Evolutionary conservation across 2,888 invertebrate species (phyloP).

Genomic region (Marronus borbonicus): DNA sequence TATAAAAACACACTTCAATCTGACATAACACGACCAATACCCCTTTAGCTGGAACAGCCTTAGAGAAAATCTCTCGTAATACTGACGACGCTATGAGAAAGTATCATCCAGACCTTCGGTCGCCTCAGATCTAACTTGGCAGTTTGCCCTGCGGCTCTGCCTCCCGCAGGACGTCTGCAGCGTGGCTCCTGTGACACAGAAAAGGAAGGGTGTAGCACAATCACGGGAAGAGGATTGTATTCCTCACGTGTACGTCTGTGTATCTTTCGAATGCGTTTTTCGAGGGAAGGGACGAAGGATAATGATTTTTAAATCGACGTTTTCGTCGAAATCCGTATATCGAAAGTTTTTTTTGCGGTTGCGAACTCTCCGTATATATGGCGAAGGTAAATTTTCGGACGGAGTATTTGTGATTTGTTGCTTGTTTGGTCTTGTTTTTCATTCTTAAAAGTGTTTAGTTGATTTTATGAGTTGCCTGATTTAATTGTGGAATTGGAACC

Average conservation of each 20-base stretch:
- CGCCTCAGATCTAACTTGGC: conserved; percentile 43
- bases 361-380: no score
- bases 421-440: not conserved
- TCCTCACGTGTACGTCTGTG: no score
- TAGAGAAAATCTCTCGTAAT: no score
- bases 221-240: not conserved
- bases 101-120: conserved; percentile 25
- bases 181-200: conserved; percentile 19
- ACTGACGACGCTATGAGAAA: no score
- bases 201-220: conserved; percentile 3
- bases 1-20: no score
- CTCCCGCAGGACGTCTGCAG: conserved; percentile 40
- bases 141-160: conserved; percentile 34
- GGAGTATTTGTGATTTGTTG: not conserved
- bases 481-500: no score
- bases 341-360: conserved; percentile 4
- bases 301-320: conserved; percentile 36
- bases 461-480: no score
- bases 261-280: not conserved
- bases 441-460: not conserved
- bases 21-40: no score
- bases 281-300: not conserved
- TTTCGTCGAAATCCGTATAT: conserved; percentile 13
- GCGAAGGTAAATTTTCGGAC: not conserved
- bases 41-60: no score